Conservation (phyloP, 2,113 vertebrate species). For the Petaurus breviceps region DNA sequence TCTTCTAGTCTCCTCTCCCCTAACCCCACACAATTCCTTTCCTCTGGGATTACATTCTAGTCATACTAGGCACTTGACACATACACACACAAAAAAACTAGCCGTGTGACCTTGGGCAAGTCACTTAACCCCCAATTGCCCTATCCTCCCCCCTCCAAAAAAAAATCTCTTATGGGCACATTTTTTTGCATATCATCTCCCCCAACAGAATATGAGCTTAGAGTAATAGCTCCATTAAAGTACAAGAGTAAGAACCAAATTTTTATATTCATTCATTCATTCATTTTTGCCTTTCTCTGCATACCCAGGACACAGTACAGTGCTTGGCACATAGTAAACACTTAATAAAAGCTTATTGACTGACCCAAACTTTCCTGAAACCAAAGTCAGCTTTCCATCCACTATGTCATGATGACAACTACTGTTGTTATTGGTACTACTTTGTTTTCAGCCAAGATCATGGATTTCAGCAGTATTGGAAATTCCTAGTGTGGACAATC, state of each 20-base stretch:
- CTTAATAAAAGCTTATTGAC: background rate
- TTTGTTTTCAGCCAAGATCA: background rate
- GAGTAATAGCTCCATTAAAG: background rate
- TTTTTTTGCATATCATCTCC: background rate
- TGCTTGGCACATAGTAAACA: background rate
- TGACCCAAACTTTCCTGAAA: background rate
- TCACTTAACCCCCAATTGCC: too few relatives aligned
- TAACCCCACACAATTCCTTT: background rate
- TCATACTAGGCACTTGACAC: background rate
- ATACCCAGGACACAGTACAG: background rate
- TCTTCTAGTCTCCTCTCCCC: background rate
- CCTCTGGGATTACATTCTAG: background rate
- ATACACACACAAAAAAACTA: too few relatives aligned
- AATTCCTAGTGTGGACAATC: background rate
- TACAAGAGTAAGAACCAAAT: background rate
- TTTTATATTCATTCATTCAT: background rate
- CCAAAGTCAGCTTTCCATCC: background rate
- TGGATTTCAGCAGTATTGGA: background rate
- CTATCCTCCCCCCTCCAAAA: too few relatives aligned
- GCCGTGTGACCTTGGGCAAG: too few relatives aligned
- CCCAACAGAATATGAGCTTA: background rate
- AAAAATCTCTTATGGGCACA: background rate
- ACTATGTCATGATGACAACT: background rate
- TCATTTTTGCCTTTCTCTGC: background rate
- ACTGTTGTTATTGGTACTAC: background rate